Base-by-base conservation (phyloP, 2,113 vertebrate genomes). In the Eurystomus gularis region DNA sequence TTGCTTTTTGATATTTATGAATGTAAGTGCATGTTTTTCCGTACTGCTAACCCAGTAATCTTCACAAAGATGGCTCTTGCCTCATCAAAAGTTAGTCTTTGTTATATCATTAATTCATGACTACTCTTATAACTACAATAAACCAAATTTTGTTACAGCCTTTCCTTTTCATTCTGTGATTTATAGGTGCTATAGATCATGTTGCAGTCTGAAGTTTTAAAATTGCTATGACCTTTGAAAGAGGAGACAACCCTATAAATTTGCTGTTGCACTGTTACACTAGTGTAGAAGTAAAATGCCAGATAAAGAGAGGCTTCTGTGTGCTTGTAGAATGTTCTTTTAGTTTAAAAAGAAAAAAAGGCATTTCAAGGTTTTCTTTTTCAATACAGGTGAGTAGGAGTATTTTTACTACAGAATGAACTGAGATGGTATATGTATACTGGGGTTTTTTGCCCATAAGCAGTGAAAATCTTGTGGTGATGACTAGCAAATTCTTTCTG, bases 151-250 rank as follows among this genome's bases (percentile, higher is more conserved):
- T 62, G 35, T 75, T 92, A 40, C 13, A 90, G 72, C n/a, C 52
- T 83, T 85, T 80, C 70, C 91, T 55, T 91, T 93, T 86, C 81
- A 86, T 84, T 91, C 86, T 82, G 5, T 23, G 70, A 91, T 85
- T 91, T 86, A 77, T 86, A 86, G 58, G 57, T 84, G 49, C 39
- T 79, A 13, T 77, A 88, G 86, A 85, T 95, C 88, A 69, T 57
- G 76, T 95, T 94, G 81, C 93, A 86, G 68, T 86, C 96, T 79
- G 62, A 95, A 82, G 83, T 82, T 92, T 92, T 92, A 89, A 96
- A 97, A 95, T 91, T 89, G 61, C 71, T 92, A 58, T 96, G 94
- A 95, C 95, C 92, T 97, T 97, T 97, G 90, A 95, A 97, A 97
- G 91, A 82, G 37, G 91, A 96, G 80, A 86, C 85, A 78, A 39